Conservation (phyloP, 1,140 invertebrate species). For the Bombus confusus region DNA sequence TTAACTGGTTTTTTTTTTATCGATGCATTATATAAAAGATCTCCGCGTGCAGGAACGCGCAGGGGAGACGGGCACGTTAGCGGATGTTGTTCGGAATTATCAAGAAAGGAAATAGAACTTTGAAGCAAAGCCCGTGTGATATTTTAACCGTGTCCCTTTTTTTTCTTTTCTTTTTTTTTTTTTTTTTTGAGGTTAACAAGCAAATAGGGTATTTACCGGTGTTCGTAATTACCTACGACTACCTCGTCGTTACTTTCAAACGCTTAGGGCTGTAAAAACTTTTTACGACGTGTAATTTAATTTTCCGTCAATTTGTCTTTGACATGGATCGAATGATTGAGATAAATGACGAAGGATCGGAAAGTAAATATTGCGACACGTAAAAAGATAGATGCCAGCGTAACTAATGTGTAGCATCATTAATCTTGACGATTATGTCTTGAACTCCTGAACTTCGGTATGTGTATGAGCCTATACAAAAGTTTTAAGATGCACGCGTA, state of each 20-base stretch:
- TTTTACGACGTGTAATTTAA: slow-evolving; percentile 21
- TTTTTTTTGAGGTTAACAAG: neutral
- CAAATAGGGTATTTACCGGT: neutral
- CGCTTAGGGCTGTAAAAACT: neutral
- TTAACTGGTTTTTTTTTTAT: slow-evolving; percentile 46
- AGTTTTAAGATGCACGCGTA: too few relatives aligned
- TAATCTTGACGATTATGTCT: slow-evolving; percentile 16
- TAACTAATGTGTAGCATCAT: slow-evolving; percentile 8
- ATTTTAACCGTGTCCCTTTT: neutral
- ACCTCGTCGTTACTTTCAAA: neutral
- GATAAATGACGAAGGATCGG: neutral
- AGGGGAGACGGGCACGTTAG: neutral
- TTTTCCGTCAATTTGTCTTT: slow-evolving; percentile 18
- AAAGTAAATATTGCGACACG: slow-evolving; percentile 2
- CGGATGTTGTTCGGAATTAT: slow-evolving; percentile 7
- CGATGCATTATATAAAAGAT: slow-evolving; percentile 55
- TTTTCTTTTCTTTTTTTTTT: neutral
- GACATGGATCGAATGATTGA: slow-evolving; percentile 3
- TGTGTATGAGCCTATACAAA: neutral
- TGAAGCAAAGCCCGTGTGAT: too few relatives aligned
- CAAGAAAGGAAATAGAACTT: neutral
- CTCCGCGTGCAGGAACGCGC: neutral
- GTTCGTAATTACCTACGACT: neutral
- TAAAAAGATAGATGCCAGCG: neutral
- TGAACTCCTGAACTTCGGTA: neutral